Percentiles rank a stretch among this genome's conserved stretches.
These are phyloP conservation scores for Moxostoma hubbsi DNA, from an alignment of 2,797 vertebrate genomes.

Conservation along the genomic window DNA sequence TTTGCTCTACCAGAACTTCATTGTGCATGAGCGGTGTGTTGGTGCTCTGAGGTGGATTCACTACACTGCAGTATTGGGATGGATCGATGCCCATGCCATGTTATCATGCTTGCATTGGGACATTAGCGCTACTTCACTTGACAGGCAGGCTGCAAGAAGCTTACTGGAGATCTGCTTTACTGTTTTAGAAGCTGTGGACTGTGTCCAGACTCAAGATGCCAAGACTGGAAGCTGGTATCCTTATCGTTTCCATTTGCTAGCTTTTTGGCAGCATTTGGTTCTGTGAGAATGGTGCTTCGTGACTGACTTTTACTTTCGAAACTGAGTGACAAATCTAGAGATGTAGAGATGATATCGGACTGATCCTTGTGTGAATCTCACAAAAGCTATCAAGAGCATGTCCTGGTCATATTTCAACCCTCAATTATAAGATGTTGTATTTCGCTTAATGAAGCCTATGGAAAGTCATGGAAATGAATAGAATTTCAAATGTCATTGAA, in stretches of 20 bases:
- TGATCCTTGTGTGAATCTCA: constrained; percentile 23
- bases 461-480: neutral
- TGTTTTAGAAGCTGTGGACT: constrained; percentile 30
- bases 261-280: constrained; percentile 7
- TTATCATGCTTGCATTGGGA: constrained; percentile 57
- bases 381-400: neutral
- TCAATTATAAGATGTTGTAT: neutral
- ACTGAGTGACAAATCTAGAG: constrained; percentile 19
- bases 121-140: constrained; percentile 56
- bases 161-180: constrained; percentile 49
- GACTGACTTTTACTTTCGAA: constrained; percentile 19
- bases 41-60: neutral
- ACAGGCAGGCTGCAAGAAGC: constrained; percentile 61
- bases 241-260: constrained; percentile 31
- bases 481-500: too few relatives aligned
- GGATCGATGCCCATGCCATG: constrained; percentile 50
- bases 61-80: constrained; percentile 31
- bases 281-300: constrained; percentile 17
- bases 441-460: neutral
- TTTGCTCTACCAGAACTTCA: neutral
- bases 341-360: constrained; percentile 1
- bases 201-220: constrained; percentile 43
- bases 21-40: constrained; percentile 20
- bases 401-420: neutral
- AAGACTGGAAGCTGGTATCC: constrained; percentile 25